Percentiles rank a stretch among this genome's conserved stretches.
phyloP scores from a whole-genome alignment of 2,113 vertebrate species.

The Oreocharis arfaki region DNA sequence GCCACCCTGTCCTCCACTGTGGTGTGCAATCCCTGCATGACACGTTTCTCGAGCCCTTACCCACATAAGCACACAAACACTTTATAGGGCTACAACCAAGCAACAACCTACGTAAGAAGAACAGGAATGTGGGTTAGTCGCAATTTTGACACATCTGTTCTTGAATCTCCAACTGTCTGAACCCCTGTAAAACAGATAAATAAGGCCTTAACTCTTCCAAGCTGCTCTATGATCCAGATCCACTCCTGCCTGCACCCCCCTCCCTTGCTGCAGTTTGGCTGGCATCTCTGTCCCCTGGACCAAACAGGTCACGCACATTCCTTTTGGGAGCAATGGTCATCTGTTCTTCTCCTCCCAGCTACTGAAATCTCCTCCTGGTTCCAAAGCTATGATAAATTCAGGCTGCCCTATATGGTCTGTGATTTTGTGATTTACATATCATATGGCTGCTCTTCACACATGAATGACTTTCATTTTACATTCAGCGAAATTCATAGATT shows the following conservation, averaged over 20 bases:
- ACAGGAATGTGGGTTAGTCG: background rate
- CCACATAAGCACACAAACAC: background rate
- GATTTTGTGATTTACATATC: slow-evolving; percentile 20
- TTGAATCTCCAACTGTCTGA: background rate
- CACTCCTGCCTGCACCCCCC: background rate
- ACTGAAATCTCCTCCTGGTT: background rate
- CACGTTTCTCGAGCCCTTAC: background rate
- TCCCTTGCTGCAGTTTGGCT: background rate
- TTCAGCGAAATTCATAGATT: background rate
- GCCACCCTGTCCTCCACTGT: background rate
- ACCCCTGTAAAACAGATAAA: background rate
- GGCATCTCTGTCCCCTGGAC: background rate
- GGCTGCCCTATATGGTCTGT: background rate
- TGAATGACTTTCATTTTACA: background rate
- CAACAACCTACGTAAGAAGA: background rate
- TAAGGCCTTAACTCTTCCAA: background rate
- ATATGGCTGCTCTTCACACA: background rate
- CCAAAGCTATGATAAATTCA: background rate
- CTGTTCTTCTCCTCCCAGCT: background rate
- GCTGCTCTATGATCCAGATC: background rate
- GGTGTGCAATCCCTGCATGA: background rate
- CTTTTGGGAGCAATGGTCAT: background rate
- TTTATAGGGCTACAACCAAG: background rate
- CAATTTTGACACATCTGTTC: rapidly evolving
- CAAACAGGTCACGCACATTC: background rate